Conservation (phyloP, 2,888 invertebrate genomes). For the Synanthedon formicaeformis region DNA sequence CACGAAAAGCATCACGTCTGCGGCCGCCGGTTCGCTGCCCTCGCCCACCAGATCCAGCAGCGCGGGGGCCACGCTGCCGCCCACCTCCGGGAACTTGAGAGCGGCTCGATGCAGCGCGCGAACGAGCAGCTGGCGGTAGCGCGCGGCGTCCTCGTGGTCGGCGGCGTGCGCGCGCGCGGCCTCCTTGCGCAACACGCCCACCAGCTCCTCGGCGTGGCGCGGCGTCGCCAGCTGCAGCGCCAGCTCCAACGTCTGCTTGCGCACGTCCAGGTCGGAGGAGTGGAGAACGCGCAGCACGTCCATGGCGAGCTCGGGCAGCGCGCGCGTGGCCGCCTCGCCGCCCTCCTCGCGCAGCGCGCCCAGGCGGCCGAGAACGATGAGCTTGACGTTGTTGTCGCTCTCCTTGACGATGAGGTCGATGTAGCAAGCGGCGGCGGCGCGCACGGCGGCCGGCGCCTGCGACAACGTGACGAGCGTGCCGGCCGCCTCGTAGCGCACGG, state of each 20-base stretch:
- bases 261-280: conserved; percentile 94
- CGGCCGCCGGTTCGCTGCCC: conserved; percentile 89
- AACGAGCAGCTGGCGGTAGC: conserved; percentile 94
- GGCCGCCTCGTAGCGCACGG: conserved; percentile 98
- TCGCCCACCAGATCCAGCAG: conserved; percentile 93
- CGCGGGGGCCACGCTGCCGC: conserved; percentile 92
- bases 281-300: conserved; percentile 94
- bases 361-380: conserved; percentile 95
- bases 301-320: conserved; percentile 92
- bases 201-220: conserved; percentile 95
- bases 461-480: conserved; percentile 97
- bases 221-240: conserved; percentile 92
- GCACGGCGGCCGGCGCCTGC: conserved; percentile 95
- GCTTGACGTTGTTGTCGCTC: conserved; percentile 99
- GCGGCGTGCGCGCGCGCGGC: conserved; percentile 89
- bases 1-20: conserved; percentile 94
- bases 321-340: conserved; percentile 83
- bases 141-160: conserved; percentile 95
- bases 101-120: conserved; percentile 94
- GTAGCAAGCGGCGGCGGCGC: conserved; percentile 96
- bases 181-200: conserved; percentile 89
- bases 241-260: conserved; percentile 81
- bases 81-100: conserved; percentile 96
- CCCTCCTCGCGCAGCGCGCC: conserved; percentile 89
- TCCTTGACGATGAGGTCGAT: conserved; percentile 99